Evolutionary conservation across 2,888 invertebrate genomes (phyloP), one percentile per base, ranked within the genome.

Genomic region (Andrena flavipes): DNA sequence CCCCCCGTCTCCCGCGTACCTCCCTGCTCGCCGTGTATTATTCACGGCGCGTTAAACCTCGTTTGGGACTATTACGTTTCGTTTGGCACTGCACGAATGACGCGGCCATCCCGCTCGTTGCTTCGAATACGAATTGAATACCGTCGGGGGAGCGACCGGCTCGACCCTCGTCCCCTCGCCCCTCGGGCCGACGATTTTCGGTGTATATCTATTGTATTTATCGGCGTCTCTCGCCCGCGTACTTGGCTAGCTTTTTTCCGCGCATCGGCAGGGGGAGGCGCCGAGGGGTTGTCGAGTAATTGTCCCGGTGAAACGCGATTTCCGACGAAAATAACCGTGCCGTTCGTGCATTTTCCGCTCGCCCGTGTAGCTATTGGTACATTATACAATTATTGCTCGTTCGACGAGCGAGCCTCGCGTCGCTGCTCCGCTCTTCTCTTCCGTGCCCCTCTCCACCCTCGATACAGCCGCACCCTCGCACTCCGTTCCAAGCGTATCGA

Each of bases 31-130:
- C 56, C 81, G 64, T 83, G 87, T 89, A 90, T 92, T 92, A 92
- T 92, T 91, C 91, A 91, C 90, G 90, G 88, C 90, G 89, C 90
- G 92, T 92, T 91, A 92, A 91, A 90, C 87, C 90, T 91, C 91
- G 91, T 92, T 92, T 90, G 89, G 90, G 85, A 91, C 90, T 88
- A 92, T 91, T 92, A 91, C 91, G 90, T 90, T 89, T 88, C 90
- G 88, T 89, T 89, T 89, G 87, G 78, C 89, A 82, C 80, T 82
- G 80, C 85, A 77, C 84, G 80, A 80, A 83, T 76, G 68, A 76
- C 76, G 78, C 59, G 87, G 83, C 73, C 70, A 81, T 76, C 73
- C 70, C 69, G 76, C 64, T 62, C 76, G 77, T 76, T 76, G 84
- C 86, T 70, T 84, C 75, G 85, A 84, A 86, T 80, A 76, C 84